These are phyloP conservation scores for Sminthurinus aureus DNA, from an alignment of 2,888 invertebrate genomes.

Conservation along the genomic window DNA sequence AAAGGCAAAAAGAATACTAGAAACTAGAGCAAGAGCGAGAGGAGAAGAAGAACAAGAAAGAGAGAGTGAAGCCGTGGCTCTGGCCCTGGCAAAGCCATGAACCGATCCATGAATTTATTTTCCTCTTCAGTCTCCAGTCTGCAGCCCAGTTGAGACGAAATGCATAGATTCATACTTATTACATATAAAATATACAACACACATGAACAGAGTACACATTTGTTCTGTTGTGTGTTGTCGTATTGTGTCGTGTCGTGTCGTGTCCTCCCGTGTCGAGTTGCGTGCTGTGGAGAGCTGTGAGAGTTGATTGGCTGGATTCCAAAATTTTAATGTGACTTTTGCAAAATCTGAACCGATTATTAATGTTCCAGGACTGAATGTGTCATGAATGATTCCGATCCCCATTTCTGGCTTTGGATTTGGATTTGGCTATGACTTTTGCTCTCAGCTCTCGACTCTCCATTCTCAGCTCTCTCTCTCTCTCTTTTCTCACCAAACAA, in stretches of 20 bases:
- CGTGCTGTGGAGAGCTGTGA: neutral
- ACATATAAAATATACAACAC: too few species aligned
- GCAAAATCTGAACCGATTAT: conserved; percentile 17
- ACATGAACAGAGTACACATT: too few species aligned
- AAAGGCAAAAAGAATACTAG: neutral
- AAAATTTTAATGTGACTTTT: conserved; percentile 32
- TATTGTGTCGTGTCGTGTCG: too few species aligned
- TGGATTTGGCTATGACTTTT: too few species aligned
- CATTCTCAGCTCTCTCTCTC: neutral
- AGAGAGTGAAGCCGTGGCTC: neutral
- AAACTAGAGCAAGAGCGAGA: neutral
- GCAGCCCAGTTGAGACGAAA: too few species aligned
- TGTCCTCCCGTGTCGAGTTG: neutral
- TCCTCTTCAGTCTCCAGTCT: neutral
- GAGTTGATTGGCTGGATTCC: conserved; percentile 12
- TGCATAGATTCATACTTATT: too few species aligned
- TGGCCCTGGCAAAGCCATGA: neutral
- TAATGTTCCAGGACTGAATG: conserved; percentile 7
- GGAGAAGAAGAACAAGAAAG: neutral
- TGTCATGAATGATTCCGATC: conserved; percentile 7
- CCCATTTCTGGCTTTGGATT: neutral
- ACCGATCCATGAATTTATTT: neutral
- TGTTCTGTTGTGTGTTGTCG: too few species aligned
- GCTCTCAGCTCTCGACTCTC: neutral
- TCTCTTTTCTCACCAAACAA: neutral